Base-by-base conservation (phyloP, 2,797 vertebrate genomes). In the Falco columbarius region DNA sequence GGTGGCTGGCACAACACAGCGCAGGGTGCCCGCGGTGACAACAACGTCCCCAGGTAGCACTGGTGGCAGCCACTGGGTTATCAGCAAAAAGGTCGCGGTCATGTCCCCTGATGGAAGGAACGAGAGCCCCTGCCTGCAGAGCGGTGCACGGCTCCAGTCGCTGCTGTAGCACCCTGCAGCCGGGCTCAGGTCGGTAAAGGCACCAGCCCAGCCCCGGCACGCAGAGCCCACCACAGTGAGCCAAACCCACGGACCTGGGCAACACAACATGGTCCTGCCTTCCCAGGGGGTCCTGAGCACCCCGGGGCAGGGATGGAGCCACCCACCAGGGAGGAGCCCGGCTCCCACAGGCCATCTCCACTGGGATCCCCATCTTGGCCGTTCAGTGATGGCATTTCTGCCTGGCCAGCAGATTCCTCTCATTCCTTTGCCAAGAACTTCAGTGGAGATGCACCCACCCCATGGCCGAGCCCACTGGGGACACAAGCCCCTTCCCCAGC, bases 161-260 rank as follows among this genome's bases (percentile, higher is more conserved):
- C 42, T 7, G 42, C 14, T 42, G 42, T 15, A 42, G 42, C 42
- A 42, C 42, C 42, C 42, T 42, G 15, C 42, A 42, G 15, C 42
- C 7, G 15, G 42, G 42, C 42, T 42, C 42, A 7, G 42, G 7
- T 42, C 15, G 17, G 49, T 5, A 32, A 61, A 61, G 40, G 62
- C 61, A 83, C 17, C 3, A 3, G 42, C 56, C 36, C 32, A 24
- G 74, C 22, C 38, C 54, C 1, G 0, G 74, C 46, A 73, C 6
- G 0, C 47, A 42, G 52, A 79, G 20, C 61, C 4, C 2, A 29
- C 34, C 47, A 0, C 47, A 0, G 34, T 0, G 7, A 47, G 40
- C 14, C 47, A 58, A 66, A 55, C 12, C 17, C 3, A 0, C 34
- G 36, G 49, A 56, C 23, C 22, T 0, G 3, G 12, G 34, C 5